Evolutionary conservation across 2,888 invertebrate genomes (phyloP), one percentile per base, ranked within the genome.

Genomic region (Hecatera dysodea): DNA sequence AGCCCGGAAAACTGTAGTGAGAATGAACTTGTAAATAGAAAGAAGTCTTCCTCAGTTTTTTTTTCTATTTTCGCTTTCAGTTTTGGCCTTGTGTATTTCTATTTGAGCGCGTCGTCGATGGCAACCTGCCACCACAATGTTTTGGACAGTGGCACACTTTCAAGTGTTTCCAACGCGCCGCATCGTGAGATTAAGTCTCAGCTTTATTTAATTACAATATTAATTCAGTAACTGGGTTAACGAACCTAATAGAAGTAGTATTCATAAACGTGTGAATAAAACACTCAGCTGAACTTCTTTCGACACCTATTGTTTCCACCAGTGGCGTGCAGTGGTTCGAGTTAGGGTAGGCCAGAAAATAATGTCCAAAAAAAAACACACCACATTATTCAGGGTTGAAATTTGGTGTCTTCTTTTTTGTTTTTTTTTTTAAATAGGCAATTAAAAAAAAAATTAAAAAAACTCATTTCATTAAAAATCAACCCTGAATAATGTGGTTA

Each of bases 151-250:
- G 93, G 88, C 93, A 93, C 90, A 95, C 95, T 94, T 93, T 94
- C 91, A 86, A 89, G 84, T 82, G 75, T 82, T 84, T 76, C 79
- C 75, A 88, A 83, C 83, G 79, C 76, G 80, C 85, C 82, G 81
- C 81, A 81, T 86, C 87, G 86, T 88, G 87, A 89, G 88, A 90
- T 90, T 81, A 87, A 85, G 86, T 84, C 85, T 81, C 88, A 85
- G 89, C 87, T 86, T 90, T 89, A 86, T 89, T 93, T 93, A 92
- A 94, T 94, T 93, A 92, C 87, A 91, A 94, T 90, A 90, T 90
- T 90, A 94, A 90, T 89, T 88, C 91, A 91, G 92, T 92, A 95
- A 95, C 93, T 94, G 85, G 95, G 95, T 92, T 95, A 96, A 96
- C 94, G 95, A 92, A 97, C 96, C 92, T 91, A 88, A 90, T 88